phyloP scores from a whole-genome alignment of 2,113 vertebrate genomes.

The Muntiacus reevesi region DNA sequence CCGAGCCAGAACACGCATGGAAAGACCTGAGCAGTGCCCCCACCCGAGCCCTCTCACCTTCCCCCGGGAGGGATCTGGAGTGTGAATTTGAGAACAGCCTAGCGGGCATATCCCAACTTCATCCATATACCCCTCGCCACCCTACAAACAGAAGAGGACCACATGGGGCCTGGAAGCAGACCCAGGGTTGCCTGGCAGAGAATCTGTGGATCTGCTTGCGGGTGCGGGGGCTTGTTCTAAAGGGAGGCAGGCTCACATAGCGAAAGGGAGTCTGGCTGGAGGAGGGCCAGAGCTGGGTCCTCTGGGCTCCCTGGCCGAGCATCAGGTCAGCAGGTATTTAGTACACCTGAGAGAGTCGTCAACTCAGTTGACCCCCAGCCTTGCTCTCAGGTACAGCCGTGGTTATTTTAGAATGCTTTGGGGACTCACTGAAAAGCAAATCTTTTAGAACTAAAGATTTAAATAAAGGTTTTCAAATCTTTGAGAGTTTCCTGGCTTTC shows the following conservation, averaged over 20 bases:
- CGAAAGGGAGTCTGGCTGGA: background rate
- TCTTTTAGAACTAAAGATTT: background rate
- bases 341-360: background rate
- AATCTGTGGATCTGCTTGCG: background rate
- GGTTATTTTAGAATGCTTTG: conserved; percentile 10
- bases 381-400: background rate
- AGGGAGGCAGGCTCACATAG: background rate
- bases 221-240: background rate
- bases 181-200: no score
- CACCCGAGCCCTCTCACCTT: background rate
- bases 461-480: background rate
- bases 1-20: no score
- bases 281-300: background rate
- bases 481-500: background rate
- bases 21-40: rapidly evolving
- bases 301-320: background rate
- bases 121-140: background rate
- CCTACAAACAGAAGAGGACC: background rate
- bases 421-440: background rate
- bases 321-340: background rate
- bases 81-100: background rate
- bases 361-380: background rate
- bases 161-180: background rate
- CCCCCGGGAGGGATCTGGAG: no score
- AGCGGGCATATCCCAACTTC: background rate